Conservation (phyloP, 2,797 vertebrate species). For the Sphaeramia orbicularis region DNA sequence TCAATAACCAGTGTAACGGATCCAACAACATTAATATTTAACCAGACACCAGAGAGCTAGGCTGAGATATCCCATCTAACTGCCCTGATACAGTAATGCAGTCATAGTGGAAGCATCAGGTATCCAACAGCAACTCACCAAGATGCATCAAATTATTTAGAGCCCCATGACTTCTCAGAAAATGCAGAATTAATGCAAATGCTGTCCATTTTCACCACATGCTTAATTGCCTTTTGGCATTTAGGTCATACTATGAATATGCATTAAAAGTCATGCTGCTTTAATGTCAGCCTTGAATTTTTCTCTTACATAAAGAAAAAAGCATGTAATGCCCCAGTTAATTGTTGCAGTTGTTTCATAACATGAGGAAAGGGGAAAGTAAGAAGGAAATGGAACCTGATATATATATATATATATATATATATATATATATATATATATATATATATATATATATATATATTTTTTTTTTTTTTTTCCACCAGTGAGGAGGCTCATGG, state of each 20-base stretch:
- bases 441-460: no score
- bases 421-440: no score
- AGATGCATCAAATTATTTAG: conserved; percentile 57
- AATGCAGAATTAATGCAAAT: conserved; percentile 21
- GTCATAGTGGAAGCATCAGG: conserved; percentile 68
- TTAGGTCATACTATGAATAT: conserved; percentile 50
- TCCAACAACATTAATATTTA: conserved; percentile 85
- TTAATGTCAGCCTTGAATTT: conserved; percentile 40
- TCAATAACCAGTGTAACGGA: conserved; percentile 78
- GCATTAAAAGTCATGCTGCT: conserved; percentile 36
- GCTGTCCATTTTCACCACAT: conserved; percentile 20
- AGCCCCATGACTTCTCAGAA: conserved; percentile 37
- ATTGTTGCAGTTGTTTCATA: conserved; percentile 40
- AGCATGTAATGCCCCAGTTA: conserved; percentile 27
- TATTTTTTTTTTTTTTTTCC: conserved; percentile 23
- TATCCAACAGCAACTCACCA: conserved; percentile 55
- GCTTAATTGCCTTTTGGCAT: conserved; percentile 33
- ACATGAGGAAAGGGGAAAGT: conserved; percentile 41
- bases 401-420: no score
- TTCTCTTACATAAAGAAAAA: conserved; percentile 32
- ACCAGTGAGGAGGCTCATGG: conserved; percentile 38
- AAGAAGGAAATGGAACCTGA: conserved; percentile 11
- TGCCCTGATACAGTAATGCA: conserved; percentile 65
- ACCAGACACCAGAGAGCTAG: conserved; percentile 78
- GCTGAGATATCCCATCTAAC: conserved; percentile 74